Evolutionary conservation across 2,113 vertebrate species (phyloP).

Genomic region (Xenotilapia caudafasciata): DNA sequence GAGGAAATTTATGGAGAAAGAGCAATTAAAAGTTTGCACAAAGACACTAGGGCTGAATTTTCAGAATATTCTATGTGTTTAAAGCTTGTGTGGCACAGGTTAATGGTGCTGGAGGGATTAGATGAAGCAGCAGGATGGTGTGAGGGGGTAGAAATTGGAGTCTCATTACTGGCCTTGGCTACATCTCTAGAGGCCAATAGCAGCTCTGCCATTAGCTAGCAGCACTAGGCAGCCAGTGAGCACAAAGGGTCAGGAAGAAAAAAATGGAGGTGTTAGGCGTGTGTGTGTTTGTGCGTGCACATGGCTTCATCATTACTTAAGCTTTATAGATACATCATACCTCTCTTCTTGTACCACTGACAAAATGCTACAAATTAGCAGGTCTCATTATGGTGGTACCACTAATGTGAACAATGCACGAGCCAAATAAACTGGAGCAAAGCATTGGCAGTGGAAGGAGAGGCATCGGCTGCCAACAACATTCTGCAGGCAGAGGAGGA

Average conservation of each 20-base stretch:
- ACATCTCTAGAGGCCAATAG: conserved; percentile 50
- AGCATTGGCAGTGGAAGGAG: neutral
- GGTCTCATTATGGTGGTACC: conserved; percentile 9
- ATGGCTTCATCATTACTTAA: neutral
- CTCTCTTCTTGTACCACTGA: conserved; percentile 27
- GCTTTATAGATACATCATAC: conserved; percentile 14
- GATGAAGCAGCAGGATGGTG: conserved; percentile 10
- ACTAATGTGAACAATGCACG: conserved; percentile 27
- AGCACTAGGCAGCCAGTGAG: conserved; percentile 19
- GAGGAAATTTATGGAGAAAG: conserved; percentile 50
- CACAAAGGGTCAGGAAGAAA: neutral
- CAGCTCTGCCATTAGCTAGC: conserved; percentile 33
- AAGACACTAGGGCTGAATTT: conserved; percentile 43
- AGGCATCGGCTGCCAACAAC: conserved; percentile 26
- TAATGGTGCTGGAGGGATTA: conserved; percentile 62
- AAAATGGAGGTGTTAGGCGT: neutral
- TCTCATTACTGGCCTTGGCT: conserved; percentile 60
- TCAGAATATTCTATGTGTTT: conserved; percentile 26
- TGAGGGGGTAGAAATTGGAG: conserved; percentile 28
- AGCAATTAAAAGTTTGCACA: conserved; percentile 65
- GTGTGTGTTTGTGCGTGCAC: neutral
- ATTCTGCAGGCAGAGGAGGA: conserved; percentile 28
- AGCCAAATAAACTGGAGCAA: conserved; percentile 36
- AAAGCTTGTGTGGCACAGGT: conserved; percentile 52
- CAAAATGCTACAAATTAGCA: conserved; percentile 53